Evolutionary conservation across 2,113 vertebrate genomes (phyloP).

Genomic region (Promerops cafer): DNA sequence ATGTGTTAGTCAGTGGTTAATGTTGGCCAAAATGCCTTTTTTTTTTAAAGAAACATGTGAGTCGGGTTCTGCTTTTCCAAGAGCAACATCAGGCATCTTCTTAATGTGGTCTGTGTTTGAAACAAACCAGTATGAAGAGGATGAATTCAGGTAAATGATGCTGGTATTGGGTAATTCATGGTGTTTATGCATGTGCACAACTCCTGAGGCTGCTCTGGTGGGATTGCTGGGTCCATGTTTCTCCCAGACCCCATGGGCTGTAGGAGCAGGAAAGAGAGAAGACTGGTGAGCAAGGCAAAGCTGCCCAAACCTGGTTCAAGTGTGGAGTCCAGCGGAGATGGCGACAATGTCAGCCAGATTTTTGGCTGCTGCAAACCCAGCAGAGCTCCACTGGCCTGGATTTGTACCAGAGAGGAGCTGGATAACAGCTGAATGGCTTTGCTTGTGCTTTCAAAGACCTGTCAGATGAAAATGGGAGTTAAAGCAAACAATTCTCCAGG

Average conservation of each 20-base stretch:
- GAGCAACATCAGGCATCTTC: neutral
- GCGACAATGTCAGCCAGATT: neutral
- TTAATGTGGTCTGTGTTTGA: neutral
- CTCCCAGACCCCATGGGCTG: neutral
- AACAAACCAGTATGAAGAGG: neutral
- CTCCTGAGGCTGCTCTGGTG: neutral
- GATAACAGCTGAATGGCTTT: neutral
- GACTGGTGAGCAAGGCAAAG: neutral
- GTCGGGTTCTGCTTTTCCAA: neutral
- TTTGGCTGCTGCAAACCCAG: neutral
- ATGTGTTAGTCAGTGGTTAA: neutral
- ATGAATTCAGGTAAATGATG: neutral
- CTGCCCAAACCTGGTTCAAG: neutral
- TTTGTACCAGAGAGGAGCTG: neutral
- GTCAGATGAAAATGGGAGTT: neutral
- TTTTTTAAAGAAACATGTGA: neutral
- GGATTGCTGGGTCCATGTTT: neutral
- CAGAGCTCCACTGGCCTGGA: accelerated
- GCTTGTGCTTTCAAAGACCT: neutral
- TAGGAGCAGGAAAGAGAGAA: neutral
- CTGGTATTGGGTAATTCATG: neutral
- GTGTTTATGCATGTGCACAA: neutral
- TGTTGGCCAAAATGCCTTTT: neutral
- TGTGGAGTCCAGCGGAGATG: neutral
- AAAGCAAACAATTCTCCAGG: neutral